phyloP scores from a whole-genome alignment of 2,888 invertebrate species.

The Papilio demoleus region DNA sequence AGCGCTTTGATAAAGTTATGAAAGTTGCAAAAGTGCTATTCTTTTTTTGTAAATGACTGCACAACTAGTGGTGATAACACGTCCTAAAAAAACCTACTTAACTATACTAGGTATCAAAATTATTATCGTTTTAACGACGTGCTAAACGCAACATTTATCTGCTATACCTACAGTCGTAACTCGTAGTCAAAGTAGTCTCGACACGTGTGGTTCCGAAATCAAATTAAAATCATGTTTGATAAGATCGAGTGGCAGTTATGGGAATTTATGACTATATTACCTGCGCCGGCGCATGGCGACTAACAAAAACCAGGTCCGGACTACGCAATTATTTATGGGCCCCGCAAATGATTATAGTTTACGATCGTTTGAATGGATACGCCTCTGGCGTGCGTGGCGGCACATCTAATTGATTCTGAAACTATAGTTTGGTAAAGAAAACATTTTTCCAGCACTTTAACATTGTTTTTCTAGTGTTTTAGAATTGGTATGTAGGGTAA shows the following conservation, averaged over 20 bases:
- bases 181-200: conserved; percentile 70
- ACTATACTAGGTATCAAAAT: conserved; percentile 1
- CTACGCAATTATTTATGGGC: conserved; percentile 80
- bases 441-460: conserved; percentile 6
- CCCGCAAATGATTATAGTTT: conserved; percentile 82
- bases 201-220: conserved; percentile 83
- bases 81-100: background rate
- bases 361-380: conserved; percentile 73
- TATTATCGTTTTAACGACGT: conserved; percentile 50
- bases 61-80: no score
- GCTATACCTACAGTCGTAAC: conserved; percentile 69
- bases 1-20: no score
- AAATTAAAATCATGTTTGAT: conserved; percentile 84
- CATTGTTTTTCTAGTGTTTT: conserved; percentile 19
- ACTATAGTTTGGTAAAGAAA: conserved; percentile 26
- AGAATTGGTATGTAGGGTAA: conserved; percentile 37
- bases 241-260: conserved; percentile 84
- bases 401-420: conserved; percentile 42
- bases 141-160: conserved; percentile 50
- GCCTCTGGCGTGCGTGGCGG: conserved; percentile 58
- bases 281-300: conserved; percentile 78
- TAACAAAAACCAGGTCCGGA: conserved; percentile 77
- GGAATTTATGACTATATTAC: conserved; percentile 84
- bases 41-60: no score
- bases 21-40: no score